These are phyloP conservation scores for Athene noctua DNA, from an alignment of 2,113 vertebrate genomes.

Conservation along the genomic window DNA sequence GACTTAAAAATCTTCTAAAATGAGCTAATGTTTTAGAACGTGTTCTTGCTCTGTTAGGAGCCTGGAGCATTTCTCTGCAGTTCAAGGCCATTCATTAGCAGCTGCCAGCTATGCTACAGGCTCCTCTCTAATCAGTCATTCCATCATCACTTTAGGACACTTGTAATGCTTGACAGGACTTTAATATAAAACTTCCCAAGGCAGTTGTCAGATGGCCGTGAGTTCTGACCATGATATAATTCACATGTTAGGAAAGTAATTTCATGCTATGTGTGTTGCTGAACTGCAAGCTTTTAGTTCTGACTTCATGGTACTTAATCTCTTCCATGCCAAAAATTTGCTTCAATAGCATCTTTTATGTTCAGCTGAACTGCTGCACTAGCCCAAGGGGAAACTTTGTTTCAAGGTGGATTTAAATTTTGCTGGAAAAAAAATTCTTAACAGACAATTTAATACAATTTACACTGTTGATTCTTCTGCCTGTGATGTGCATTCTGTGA, in stretches of 20 bases:
- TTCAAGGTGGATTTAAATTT: neutral
- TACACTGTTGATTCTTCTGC: neutral
- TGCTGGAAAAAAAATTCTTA: neutral
- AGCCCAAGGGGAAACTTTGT: neutral
- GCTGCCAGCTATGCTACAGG: neutral
- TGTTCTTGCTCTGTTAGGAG: accelerated
- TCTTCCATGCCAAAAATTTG: neutral
- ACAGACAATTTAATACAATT: neutral
- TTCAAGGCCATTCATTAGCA: neutral
- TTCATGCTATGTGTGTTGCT: neutral
- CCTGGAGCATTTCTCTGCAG: neutral
- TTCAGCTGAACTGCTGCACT: neutral
- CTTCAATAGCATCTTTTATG: neutral
- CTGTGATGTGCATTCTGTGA: neutral
- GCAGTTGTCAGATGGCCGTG: constrained; percentile 2
- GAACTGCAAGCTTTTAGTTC: neutral
- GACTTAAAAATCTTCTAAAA: neutral
- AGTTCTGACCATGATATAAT: neutral
- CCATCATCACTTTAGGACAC: constrained; percentile 2
- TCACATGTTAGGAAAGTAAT: constrained; percentile 15
- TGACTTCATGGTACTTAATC: neutral
- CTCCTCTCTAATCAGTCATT: constrained; percentile 20
- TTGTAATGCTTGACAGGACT: neutral
- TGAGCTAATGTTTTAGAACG: neutral
- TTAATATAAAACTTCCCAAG: constrained; percentile 39